Conservation (phyloP, 1,140 invertebrate species). For the Dryas iulia region DNA sequence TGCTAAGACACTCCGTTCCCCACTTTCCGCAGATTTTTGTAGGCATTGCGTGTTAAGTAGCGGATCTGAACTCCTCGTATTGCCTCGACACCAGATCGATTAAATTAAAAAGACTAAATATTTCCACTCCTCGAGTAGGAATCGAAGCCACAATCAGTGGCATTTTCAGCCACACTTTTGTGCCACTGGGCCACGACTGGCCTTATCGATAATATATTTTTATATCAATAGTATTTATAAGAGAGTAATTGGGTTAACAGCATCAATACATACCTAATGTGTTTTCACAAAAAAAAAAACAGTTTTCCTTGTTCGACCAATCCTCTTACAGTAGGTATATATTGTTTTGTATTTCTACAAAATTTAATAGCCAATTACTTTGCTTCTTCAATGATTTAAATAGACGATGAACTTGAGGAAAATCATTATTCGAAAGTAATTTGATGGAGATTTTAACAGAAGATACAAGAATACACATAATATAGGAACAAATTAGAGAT, state of each 20-base stretch:
- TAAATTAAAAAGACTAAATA: too few relatives aligned
- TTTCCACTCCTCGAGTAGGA: too few relatives aligned
- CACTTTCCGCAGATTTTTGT: too few relatives aligned
- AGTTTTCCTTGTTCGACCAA: conserved; percentile 17
- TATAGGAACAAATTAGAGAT: background rate
- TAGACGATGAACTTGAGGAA: conserved; percentile 25
- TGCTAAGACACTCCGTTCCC: too few relatives aligned
- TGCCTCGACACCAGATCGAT: too few relatives aligned
- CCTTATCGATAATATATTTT: too few relatives aligned
- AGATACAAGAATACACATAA: background rate
- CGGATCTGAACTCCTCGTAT: too few relatives aligned
- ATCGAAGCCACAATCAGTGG: too few relatives aligned
- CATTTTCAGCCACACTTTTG: too few relatives aligned
- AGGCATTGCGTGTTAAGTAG: too few relatives aligned
- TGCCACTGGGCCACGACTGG: too few relatives aligned
- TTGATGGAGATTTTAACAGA: background rate
- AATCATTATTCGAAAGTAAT: conserved; percentile 20
- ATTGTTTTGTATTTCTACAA: conserved; percentile 22
- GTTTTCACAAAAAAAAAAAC: background rate
- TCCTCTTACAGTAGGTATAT: conserved; percentile 18
- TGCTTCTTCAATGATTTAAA: conserved; percentile 22
- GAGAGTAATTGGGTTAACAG: background rate
- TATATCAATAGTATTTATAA: too few relatives aligned
- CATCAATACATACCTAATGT: background rate
- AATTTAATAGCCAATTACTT: conserved; percentile 28